phyloP scores from a whole-genome alignment of 2,797 vertebrate species.

The Columba guinea region DNA sequence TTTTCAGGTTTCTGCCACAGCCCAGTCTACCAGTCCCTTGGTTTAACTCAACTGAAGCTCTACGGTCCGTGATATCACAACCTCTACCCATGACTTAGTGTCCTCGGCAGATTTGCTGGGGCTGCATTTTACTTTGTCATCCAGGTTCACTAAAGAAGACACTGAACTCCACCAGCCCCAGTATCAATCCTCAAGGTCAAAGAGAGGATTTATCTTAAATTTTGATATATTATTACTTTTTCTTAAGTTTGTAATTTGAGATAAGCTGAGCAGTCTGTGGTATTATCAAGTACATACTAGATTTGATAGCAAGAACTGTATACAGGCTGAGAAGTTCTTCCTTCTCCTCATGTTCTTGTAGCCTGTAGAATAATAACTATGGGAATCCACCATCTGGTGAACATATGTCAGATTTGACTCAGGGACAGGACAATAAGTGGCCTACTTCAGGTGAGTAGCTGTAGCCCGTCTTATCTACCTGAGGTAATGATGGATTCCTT shows the following conservation, averaged over 20 bases:
- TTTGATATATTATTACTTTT: not conserved
- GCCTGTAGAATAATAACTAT: not conserved
- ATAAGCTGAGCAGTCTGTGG: not conserved
- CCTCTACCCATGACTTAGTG: accelerated
- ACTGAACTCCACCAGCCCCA: not conserved
- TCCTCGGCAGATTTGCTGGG: not conserved
- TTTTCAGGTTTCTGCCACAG: not conserved
- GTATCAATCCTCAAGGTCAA: not conserved
- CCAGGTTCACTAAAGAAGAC: not conserved
- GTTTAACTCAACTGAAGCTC: not conserved
- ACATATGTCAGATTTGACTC: slow-evolving; percentile 15
- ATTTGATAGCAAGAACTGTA: not conserved
- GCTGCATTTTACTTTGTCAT: not conserved
- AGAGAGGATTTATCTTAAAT: not conserved
- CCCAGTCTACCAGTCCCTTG: not conserved
- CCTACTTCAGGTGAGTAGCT: slow-evolving; percentile 39
- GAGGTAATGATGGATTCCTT: not conserved
- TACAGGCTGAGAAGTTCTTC: not conserved
- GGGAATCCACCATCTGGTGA: slow-evolving; percentile 36
- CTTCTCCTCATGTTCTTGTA: not conserved
- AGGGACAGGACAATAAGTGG: not conserved
- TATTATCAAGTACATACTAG: not conserved
- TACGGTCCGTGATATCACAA: not conserved
- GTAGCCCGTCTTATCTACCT: not conserved
- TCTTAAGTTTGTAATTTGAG: not conserved